Conservation (phyloP, 1,140 invertebrate genomes). For the Cephus cinctus region DNA sequence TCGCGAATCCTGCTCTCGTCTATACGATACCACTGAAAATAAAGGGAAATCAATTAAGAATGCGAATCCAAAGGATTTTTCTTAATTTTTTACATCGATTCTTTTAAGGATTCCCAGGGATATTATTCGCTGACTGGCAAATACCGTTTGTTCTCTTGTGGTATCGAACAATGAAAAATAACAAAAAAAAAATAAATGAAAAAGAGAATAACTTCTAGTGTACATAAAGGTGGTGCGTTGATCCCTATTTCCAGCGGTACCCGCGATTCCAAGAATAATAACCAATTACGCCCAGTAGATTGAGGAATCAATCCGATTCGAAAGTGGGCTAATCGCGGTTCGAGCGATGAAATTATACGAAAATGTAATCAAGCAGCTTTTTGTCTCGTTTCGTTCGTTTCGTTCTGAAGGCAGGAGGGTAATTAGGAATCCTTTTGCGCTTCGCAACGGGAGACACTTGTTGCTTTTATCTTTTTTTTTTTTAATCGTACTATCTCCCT, state of each 20-base stretch:
- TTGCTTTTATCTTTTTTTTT: no score
- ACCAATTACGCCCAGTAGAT: constrained; percentile 41
- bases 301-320: constrained; percentile 44
- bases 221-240: not conserved
- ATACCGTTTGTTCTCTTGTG: no score
- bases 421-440: constrained; percentile 55
- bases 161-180: no score
- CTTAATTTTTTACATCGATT: no score
- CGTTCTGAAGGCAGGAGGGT: constrained; percentile 33
- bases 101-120: no score
- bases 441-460: constrained; percentile 53
- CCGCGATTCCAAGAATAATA: no score
- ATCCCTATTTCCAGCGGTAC: not conserved
- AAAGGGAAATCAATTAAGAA: constrained; percentile 19
- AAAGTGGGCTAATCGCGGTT: constrained; percentile 38
- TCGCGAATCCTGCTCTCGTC: constrained; percentile 47
- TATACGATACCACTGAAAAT: constrained; percentile 60
- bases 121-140: no score
- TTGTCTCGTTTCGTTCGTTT: constrained; percentile 47
- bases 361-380: constrained; percentile 54
- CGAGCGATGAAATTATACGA: constrained; percentile 50
- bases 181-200: no score
- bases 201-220: no score
- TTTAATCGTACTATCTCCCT: constrained; percentile 4
- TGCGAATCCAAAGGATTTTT: no score